Percentiles rank a stretch among this genome's conserved stretches.
These are phyloP conservation scores for Oenanthe oenanthe DNA, from an alignment of 2,113 vertebrate species.

Conservation along the genomic window DNA sequence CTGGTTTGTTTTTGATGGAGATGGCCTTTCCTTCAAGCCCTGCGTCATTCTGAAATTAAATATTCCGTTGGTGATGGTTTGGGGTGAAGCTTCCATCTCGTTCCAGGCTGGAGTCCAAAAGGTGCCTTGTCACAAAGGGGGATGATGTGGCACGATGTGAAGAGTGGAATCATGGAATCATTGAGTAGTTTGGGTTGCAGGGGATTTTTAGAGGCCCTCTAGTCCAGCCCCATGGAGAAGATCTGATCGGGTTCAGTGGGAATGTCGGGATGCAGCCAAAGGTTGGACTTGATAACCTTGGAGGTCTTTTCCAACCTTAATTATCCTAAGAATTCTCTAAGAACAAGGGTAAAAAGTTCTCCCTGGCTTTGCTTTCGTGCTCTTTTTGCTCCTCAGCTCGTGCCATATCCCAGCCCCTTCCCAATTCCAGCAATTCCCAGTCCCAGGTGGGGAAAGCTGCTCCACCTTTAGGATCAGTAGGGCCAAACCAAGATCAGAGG, in stretches of 20 bases:
- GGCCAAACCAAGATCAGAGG: not conserved
- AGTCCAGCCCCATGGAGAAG: not conserved
- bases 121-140: not conserved
- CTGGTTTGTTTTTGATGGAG: rapidly evolving
- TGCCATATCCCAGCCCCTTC: not conserved
- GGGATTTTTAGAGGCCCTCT: not conserved
- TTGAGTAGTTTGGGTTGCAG: not conserved
- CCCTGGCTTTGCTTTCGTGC: not conserved
- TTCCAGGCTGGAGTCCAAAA: not conserved
- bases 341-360: not conserved
- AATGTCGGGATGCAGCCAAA: not conserved
- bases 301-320: not conserved
- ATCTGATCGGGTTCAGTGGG: not conserved
- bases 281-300: not conserved
- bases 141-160: rapidly evolving
- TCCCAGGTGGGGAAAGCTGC: not conserved
- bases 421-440: rapidly evolving
- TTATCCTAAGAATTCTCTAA: too few relatives aligned
- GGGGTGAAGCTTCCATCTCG: rapidly evolving
- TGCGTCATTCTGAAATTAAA: not conserved
- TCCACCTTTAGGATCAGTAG: rapidly evolving
- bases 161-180: not conserved
- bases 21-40: not conserved
- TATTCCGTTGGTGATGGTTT: rapidly evolving
- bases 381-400: not conserved